A percentile compares a stretch with the other conserved stretches of the same genome.
These are phyloP conservation scores for Chloroceryle inda DNA, from an alignment of 2,797 vertebrate genomes.

Conservation along the genomic window DNA sequence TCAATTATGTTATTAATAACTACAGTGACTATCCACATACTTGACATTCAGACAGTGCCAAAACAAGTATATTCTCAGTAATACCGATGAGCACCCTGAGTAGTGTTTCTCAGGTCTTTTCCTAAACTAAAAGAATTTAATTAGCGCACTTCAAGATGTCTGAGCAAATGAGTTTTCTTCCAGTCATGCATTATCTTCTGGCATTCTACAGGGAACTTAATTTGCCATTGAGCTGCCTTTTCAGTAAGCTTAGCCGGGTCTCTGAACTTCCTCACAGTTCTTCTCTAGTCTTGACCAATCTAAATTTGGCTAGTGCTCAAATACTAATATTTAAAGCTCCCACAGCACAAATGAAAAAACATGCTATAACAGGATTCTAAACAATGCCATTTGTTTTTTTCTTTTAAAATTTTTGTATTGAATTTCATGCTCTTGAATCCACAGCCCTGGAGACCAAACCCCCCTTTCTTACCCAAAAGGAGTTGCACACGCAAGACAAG, in stretches of 20 bases:
- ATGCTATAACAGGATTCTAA: constrained; percentile 58
- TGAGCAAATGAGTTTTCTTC: constrained; percentile 16
- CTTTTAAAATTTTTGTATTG: constrained; percentile 26
- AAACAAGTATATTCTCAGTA: background rate
- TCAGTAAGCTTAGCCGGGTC: background rate
- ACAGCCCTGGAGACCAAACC: background rate
- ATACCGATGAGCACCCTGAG: background rate
- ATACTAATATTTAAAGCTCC: constrained; percentile 45
- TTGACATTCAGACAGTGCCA: background rate
- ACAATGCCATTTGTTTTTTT: constrained; percentile 47
- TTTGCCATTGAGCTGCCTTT: background rate
- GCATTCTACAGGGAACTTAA: background rate
- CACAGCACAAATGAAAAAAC: constrained; percentile 20
- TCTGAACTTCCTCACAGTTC: background rate
- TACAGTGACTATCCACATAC: background rate
- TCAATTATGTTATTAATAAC: background rate
- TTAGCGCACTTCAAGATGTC: constrained; percentile 1
- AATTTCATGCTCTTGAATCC: constrained; percentile 51
- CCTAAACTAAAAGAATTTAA: background rate
- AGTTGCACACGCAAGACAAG: background rate
- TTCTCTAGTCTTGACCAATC: background rate
- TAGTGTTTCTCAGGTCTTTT: background rate
- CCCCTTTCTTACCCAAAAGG: background rate
- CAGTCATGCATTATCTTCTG: background rate
- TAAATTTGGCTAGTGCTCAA: constrained; percentile 27